Conservation (phyloP, 2,797 vertebrate genomes). For the Melopsittacus undulatus region DNA sequence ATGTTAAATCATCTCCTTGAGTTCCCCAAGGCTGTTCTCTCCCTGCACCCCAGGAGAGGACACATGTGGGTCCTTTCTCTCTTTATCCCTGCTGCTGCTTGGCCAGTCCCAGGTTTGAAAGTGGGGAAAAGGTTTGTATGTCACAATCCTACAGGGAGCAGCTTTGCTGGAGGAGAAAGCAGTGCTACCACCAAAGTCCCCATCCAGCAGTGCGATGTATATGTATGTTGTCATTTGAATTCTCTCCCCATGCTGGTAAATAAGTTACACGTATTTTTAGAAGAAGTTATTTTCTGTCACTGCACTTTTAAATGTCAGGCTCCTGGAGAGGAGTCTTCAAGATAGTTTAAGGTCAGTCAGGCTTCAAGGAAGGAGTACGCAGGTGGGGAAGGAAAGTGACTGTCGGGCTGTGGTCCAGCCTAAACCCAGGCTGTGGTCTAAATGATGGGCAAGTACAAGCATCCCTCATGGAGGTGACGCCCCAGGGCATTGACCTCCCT, state of each 20-base stretch:
- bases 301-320: conserved; percentile 62
- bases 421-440: not conserved
- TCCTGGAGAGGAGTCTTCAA: conserved; percentile 38
- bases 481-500: not conserved
- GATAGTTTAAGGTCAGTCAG: conserved; percentile 54
- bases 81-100: not conserved
- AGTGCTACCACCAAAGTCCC: not conserved
- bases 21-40: not conserved
- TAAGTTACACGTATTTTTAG: conserved; percentile 63
- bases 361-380: conserved; percentile 15
- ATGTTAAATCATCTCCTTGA: not conserved
- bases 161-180: not conserved
- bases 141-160: not conserved
- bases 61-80: not conserved
- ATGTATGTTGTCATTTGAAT: conserved; percentile 33
- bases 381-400: conserved; percentile 15
- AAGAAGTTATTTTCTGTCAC: conserved; percentile 60
- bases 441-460: not conserved
- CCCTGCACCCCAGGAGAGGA: not conserved
- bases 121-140: not conserved
- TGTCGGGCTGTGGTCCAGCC: not conserved
- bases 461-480: fast-evolving
- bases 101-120: not conserved
- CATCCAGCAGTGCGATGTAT: not conserved
- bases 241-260: conserved; percentile 40